Evolutionary conservation across 2,797 vertebrate genomes (phyloP), one percentile per base, ranked within the genome.

Genomic region (Xenops minutus): DNA sequence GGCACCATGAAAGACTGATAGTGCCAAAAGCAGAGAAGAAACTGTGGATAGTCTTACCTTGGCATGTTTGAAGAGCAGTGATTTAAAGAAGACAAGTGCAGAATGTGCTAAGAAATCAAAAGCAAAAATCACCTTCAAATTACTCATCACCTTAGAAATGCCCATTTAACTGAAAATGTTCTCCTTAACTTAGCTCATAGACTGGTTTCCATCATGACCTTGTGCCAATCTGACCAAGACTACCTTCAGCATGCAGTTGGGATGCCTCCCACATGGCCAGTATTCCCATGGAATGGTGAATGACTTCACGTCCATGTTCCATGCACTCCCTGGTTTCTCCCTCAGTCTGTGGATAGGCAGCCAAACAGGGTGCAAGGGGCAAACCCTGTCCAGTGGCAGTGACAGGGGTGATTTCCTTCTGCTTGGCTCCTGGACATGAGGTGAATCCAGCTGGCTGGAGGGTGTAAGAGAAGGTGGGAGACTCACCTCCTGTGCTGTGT

Each of bases 111-210:
- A 85, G 72, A 64, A 5, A 68, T 59, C 66, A 79, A 69, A 78
- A n/a, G 19, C 8, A 75, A 87, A 91, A 82, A 79, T 64, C 48
- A 79, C 43, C 58, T 81, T 92, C 61, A 63, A 36, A 76, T 93
- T 74, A 75, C n/a, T 67, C 54, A 49, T 71, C 49, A 56, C n/a
- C 21, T 71, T 52, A 72, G 43, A 61, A 88, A 85, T 15, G 5
- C 16, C n/a, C 30, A 55, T 84, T 90, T 82, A 63, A 68, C 54
- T 64, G 44, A 82, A 88, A 94, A 30, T 9, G 24, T 27, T 78
- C 27, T 81, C 55, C 58, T 81, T 71, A 87, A 62, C 64, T 85
- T 85, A 88, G 58, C 30, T 89, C 41, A 46, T 54, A 66, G 59
- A 10, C 30, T 80, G 36, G 37, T 78, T 92, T 93, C 41, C 43